A percentile compares a stretch with the other conserved stretches of the same genome.
Evolutionary conservation across 2,888 invertebrate genomes (phyloP).

Genomic region (Eilema depressum): DNA sequence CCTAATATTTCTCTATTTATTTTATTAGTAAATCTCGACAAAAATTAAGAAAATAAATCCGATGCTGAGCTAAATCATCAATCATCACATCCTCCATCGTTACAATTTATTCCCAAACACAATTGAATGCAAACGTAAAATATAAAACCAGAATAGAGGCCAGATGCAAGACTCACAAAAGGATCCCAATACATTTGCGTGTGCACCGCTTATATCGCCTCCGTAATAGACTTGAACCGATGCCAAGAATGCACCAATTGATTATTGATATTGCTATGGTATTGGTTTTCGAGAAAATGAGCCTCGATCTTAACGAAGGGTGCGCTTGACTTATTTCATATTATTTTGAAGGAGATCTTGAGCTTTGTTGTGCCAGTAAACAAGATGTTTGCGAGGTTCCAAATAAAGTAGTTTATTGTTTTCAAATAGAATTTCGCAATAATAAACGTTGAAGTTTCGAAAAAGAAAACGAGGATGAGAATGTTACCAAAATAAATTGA

Average conservation of each 20-base stretch:
- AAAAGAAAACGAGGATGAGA: background rate
- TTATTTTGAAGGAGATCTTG: conserved; percentile 40
- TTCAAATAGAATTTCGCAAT: background rate
- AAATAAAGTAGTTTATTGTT: conserved; percentile 9
- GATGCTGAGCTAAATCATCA: conserved; percentile 38
- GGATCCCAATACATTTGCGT: conserved; percentile 76
- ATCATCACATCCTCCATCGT: conserved; percentile 41
- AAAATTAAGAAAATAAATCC: conserved; percentile 21
- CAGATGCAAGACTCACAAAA: conserved; percentile 73
- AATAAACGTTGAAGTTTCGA: background rate
- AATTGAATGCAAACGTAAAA: conserved; percentile 47
- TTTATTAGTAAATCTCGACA: background rate
- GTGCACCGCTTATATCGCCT: conserved; percentile 68
- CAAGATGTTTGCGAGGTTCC: conserved; percentile 27
- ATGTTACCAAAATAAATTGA: background rate
- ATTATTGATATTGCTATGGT: conserved; percentile 85
- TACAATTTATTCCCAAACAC: conserved; percentile 47
- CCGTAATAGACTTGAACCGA: conserved; percentile 83
- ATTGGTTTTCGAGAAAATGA: conserved; percentile 78
- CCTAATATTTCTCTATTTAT: background rate
- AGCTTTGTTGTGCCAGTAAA: conserved; percentile 30
- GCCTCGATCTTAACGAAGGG: conserved; percentile 63
- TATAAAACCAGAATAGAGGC: conserved; percentile 52
- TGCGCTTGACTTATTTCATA: conserved; percentile 52
- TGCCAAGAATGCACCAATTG: conserved; percentile 86